Evolutionary conservation across 2,797 vertebrate genomes (phyloP).

Genomic region (Uromys caudimaculatus): DNA sequence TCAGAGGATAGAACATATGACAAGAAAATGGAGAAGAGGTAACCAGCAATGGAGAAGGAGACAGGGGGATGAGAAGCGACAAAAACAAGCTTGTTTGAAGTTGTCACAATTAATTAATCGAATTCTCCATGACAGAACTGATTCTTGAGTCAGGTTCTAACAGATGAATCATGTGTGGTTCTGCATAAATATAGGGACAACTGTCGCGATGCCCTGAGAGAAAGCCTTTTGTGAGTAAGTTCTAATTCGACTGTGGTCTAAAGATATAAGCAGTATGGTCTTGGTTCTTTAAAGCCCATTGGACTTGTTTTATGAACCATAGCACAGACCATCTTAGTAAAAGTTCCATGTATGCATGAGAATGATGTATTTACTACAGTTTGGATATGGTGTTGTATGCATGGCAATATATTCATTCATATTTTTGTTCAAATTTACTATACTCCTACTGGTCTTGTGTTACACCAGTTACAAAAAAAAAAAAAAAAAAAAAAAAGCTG

Average conservation of each 20-base stretch:
- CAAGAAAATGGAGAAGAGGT: not conserved
- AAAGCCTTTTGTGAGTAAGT: not conserved
- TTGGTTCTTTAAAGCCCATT: not conserved
- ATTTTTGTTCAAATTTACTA: not conserved
- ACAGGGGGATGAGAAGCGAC: not conserved
- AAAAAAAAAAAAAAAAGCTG: not conserved
- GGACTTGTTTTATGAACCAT: constrained; percentile 21
- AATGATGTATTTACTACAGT: not conserved
- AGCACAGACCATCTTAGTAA: not conserved
- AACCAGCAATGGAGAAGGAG: not conserved
- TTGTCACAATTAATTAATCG: not conserved
- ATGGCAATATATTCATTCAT: not conserved
- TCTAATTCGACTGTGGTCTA: not conserved
- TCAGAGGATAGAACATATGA: not conserved
- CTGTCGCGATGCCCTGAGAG: not conserved
- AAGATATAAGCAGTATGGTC: not conserved
- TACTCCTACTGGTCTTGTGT: not conserved
- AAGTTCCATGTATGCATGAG: not conserved
- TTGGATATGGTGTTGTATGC: not conserved
- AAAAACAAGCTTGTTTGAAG: not conserved
- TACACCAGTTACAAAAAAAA: not conserved
- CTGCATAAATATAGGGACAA: not conserved
- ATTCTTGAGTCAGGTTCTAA: not conserved
- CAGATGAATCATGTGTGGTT: not conserved
- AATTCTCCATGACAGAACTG: not conserved